These are phyloP conservation scores for Ormyrus pomaceus DNA, from an alignment of 2,888 invertebrate species.

Conservation along the genomic window DNA sequence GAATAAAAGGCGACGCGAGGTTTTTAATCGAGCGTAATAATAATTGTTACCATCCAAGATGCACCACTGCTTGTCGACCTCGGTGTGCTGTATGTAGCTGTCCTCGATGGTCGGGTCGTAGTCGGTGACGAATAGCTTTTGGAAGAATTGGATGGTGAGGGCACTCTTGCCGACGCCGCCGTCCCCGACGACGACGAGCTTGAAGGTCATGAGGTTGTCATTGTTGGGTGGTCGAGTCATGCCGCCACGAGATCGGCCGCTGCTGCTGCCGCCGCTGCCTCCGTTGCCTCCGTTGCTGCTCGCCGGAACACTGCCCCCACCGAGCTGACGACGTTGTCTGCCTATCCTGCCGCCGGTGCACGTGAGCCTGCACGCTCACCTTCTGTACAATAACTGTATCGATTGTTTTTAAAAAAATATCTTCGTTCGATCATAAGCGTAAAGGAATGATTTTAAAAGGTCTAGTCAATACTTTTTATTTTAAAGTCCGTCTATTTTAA, in stretches of 20 bases:
- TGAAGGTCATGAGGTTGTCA: slow-evolving; percentile 86
- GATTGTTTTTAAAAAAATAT: too few species aligned
- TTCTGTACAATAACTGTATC: not conserved
- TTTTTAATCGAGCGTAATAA: too few species aligned
- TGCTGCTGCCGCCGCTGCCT: slow-evolving; percentile 3
- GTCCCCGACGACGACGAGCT: slow-evolving; percentile 94
- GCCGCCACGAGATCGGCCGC: slow-evolving; percentile 47
- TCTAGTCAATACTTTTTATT: too few species aligned
- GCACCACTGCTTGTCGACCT: slow-evolving; percentile 95
- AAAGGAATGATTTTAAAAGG: too few species aligned
- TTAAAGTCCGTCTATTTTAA: too few species aligned
- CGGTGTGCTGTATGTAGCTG: slow-evolving; percentile 95
- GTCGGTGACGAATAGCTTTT: slow-evolving; percentile 95
- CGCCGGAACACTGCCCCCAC: slow-evolving; percentile 2
- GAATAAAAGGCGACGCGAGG: too few species aligned
- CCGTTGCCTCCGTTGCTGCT: slow-evolving; percentile 1
- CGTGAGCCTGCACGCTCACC: slow-evolving; percentile 15
- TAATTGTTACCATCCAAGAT: slow-evolving; percentile 86
- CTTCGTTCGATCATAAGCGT: too few species aligned
- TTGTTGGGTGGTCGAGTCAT: slow-evolving; percentile 84
- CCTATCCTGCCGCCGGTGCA: slow-evolving; percentile 34
- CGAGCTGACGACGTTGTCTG: slow-evolving; percentile 20
- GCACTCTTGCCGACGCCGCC: slow-evolving; percentile 97
- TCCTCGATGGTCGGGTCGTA: slow-evolving; percentile 98
- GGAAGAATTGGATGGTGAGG: slow-evolving; percentile 97